phyloP scores from a whole-genome alignment of 2,113 vertebrate genomes.

The Myodes glareolus region DNA sequence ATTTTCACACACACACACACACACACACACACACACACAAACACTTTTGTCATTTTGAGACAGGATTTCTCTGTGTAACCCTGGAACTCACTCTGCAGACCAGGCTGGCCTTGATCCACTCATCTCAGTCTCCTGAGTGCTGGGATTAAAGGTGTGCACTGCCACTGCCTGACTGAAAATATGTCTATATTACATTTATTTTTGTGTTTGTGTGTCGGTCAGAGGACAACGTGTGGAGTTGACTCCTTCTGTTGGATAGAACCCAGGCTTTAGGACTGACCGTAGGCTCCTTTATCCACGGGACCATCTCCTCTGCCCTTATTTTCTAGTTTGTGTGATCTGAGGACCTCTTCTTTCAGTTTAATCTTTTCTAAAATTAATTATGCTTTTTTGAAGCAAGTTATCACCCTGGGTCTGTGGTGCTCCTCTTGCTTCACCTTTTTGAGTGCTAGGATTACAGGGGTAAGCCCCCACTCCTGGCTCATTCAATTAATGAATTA shows the following conservation, averaged over 20 bases:
- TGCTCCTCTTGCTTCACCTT: neutral
- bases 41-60: neutral
- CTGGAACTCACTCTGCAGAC: neutral
- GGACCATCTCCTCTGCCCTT: neutral
- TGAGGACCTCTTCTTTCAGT: neutral
- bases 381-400: neutral
- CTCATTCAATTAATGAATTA: neutral
- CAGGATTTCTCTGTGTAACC: neutral
- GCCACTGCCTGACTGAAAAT: neutral
- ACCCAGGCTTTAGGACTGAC: neutral
- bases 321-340: constrained; percentile 10
- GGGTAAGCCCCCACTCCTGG: neutral
- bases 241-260: neutral
- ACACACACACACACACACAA: neutral
- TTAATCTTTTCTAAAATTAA: constrained; percentile 9
- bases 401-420: neutral
- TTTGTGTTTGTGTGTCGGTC: neutral
- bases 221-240: neutral
- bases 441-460: neutral
- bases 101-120: neutral
- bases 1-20: neutral
- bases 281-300: neutral
- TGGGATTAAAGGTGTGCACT: neutral
- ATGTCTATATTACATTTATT: neutral
- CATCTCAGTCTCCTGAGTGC: neutral